Percentiles rank a stretch among this genome's conserved stretches.
These are phyloP conservation scores for Tupaia chinensis DNA, from an alignment of 2,113 vertebrate species.

Conservation along the genomic window DNA sequence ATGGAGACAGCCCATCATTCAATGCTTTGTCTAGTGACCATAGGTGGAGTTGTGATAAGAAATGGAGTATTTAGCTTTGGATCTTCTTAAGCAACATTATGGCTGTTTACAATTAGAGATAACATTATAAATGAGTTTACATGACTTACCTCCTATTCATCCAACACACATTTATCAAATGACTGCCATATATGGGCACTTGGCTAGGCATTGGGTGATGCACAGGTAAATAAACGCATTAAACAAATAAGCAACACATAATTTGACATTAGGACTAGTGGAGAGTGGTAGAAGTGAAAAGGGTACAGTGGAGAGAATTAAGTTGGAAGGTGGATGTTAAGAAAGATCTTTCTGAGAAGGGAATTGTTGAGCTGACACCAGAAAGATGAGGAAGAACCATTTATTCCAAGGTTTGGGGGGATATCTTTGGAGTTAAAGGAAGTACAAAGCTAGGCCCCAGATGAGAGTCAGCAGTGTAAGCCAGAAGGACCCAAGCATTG, in stretches of 20 bases:
- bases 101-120: neutral
- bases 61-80: neutral
- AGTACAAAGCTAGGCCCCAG: neutral
- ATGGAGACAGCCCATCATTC: no score
- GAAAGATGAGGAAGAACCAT: neutral
- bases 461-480: neutral
- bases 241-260: neutral
- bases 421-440: neutral
- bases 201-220: neutral
- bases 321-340: neutral
- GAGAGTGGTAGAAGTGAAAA: neutral
- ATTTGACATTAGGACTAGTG: neutral
- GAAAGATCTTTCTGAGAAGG: neutral
- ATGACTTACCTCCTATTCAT: neutral
- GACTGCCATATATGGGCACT: rapidly evolving
- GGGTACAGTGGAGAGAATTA: neutral
- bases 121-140: neutral
- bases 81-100: neutral
- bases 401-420: neutral
- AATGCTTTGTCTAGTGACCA: neutral
- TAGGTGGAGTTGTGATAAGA: neutral
- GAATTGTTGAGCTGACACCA: neutral
- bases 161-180: neutral
- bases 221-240: neutral
- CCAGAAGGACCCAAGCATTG: neutral